Conservation (phyloP, 53 echinoderm and acorn worm species). For the Temnopleurus reevesii region DNA sequence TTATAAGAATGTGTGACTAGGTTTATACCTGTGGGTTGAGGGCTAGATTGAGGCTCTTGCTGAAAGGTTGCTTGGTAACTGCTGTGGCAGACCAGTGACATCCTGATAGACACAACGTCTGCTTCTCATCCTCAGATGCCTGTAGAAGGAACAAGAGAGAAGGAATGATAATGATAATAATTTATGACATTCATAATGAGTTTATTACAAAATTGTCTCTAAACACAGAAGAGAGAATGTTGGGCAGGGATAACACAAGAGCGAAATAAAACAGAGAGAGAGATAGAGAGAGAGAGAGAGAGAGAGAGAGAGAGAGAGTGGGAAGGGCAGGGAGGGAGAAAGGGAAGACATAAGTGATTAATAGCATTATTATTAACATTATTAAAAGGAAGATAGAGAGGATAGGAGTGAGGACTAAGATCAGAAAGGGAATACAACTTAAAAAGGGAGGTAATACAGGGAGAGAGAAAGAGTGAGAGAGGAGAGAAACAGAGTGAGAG, state of each 20-base stretch:
- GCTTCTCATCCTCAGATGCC: conserved; percentile 74
- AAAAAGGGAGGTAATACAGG: background rate
- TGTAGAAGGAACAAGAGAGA: background rate
- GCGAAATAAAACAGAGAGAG: too few relatives aligned
- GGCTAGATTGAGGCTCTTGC: conserved; percentile 87
- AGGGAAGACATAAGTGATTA: too few relatives aligned
- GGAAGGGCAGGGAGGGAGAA: background rate
- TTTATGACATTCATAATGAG: background rate
- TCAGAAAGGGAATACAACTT: background rate
- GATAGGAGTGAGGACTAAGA: background rate
- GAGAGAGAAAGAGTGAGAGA: background rate
- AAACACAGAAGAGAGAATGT: too few relatives aligned
- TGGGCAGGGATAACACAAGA: too few relatives aligned
- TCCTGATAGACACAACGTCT: conserved; percentile 81
- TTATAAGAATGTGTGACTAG: too few relatives aligned
- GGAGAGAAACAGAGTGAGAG: background rate
- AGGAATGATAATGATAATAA: background rate
- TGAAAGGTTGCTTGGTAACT: conserved; percentile 86
- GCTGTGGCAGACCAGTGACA: conserved; percentile 83
- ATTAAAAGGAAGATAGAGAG: background rate
- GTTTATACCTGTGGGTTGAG: conserved; percentile 75
- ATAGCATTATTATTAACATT: too few relatives aligned
- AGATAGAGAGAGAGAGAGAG: too few relatives aligned
- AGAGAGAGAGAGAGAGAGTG: background rate
- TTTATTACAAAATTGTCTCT: background rate